Conservation (phyloP, 2,113 vertebrate species). For the Benitochromis conjunctus region DNA sequence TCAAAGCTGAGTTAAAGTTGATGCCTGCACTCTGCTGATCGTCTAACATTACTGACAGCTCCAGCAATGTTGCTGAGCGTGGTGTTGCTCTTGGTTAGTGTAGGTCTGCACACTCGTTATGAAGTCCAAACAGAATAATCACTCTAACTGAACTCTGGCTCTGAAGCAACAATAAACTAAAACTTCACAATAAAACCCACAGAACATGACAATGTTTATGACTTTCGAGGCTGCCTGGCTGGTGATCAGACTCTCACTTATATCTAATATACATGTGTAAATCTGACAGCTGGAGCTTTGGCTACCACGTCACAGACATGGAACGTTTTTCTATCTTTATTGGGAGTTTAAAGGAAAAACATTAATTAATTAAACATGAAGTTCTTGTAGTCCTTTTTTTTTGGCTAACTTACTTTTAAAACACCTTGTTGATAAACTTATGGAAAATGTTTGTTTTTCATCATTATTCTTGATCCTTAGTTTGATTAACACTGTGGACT, state of each 20-base stretch:
- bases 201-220: no score
- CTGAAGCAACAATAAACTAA: background rate
- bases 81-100: background rate
- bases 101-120: no score
- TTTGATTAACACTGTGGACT: background rate
- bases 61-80: background rate
- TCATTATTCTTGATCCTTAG: no score
- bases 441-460: background rate
- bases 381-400: background rate
- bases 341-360: background rate
- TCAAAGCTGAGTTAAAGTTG: background rate
- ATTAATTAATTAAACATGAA: accelerated
- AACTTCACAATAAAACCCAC: no score
- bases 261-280: background rate
- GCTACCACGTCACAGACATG: accelerated
- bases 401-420: no score
- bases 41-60: background rate
- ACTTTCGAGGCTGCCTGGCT: background rate
- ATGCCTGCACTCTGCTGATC: accelerated
- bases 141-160: background rate
- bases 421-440: background rate
- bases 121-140: background rate
- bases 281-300: background rate
- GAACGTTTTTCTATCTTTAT: background rate
- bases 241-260: background rate